A percentile compares a stretch with the other conserved stretches of the same genome.
phyloP scores from a whole-genome alignment of 2,888 invertebrate species.

The Cetonia aurata region DNA sequence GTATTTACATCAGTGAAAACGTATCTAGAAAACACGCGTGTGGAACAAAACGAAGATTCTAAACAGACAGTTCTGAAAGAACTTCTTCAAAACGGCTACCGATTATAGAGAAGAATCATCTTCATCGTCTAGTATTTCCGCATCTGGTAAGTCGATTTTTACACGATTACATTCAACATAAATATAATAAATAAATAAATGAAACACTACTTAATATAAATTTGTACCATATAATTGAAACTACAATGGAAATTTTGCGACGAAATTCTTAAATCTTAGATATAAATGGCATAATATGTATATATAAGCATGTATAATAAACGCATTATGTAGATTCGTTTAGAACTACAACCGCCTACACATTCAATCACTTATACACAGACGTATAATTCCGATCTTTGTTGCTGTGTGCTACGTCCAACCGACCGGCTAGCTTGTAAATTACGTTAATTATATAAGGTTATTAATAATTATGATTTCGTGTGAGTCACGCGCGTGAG shows the following conservation, averaged over 20 bases:
- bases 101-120: conserved; percentile 47
- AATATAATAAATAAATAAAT: too few relatives aligned
- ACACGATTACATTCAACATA: too few relatives aligned
- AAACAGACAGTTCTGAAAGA: too few relatives aligned
- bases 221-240: too few relatives aligned
- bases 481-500: conserved; percentile 19
- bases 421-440: conserved; percentile 5
- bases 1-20: too few relatives aligned
- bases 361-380: conserved; percentile 15
- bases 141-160: conserved; percentile 49
- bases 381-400: conserved; percentile 29
- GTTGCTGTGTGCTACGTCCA: neutral
- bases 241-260: too few relatives aligned
- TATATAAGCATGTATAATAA: neutral
- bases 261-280: neutral
- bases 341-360: neutral
- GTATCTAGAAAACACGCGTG: too few relatives aligned
- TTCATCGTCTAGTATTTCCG: conserved; percentile 47
- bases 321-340: conserved; percentile 6
- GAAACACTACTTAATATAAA: too few relatives aligned
- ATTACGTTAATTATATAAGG: conserved; percentile 26
- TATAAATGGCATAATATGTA: neutral
- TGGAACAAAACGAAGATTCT: too few relatives aligned
- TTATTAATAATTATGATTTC: conserved; percentile 33
- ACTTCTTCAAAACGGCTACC: conserved; percentile 52